Conservation (phyloP, 2,888 invertebrate genomes). For the Malachius bipustulatus region DNA sequence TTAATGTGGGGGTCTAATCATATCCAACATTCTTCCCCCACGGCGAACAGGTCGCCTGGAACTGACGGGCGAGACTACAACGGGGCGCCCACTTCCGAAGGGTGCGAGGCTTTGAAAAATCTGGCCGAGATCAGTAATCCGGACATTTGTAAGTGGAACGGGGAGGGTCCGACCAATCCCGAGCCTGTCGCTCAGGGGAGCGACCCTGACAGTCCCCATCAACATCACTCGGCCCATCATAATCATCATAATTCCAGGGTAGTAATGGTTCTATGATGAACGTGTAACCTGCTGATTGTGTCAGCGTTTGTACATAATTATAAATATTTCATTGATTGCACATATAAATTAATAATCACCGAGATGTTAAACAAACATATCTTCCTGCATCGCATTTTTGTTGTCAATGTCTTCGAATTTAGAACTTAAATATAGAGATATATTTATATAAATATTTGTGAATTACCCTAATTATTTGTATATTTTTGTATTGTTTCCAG, state of each 20-base stretch:
- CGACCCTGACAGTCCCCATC: constrained; percentile 34
- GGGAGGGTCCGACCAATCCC: constrained; percentile 26
- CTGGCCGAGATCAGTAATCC: constrained; percentile 32
- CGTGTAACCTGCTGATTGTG: constrained; percentile 16
- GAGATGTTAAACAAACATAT: constrained; percentile 26
- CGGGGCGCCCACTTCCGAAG: constrained; percentile 21
- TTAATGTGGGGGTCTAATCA: constrained; percentile 74
- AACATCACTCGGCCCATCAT: constrained; percentile 30
- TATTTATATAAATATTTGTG: neutral
- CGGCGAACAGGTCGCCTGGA: constrained; percentile 13
- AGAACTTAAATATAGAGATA: constrained; percentile 10
- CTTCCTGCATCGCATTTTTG: constrained; percentile 31
- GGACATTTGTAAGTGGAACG: constrained; percentile 35
- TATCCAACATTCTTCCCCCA: constrained; percentile 27
- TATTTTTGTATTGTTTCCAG: constrained; percentile 20
- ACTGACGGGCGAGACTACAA: constrained; percentile 8
- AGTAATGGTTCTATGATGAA: constrained; percentile 40
- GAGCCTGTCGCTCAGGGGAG: constrained; percentile 26
- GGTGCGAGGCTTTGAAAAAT: constrained; percentile 30
- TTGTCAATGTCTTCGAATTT: constrained; percentile 33
- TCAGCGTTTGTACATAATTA: constrained; percentile 27
- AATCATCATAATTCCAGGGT: constrained; percentile 36
- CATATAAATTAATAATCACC: constrained; percentile 10
- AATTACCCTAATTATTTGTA: too few relatives aligned
- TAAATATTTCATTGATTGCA: constrained; percentile 25